Conservation (phyloP, 2,797 vertebrate genomes). For the Meriones psammophilus region DNA sequence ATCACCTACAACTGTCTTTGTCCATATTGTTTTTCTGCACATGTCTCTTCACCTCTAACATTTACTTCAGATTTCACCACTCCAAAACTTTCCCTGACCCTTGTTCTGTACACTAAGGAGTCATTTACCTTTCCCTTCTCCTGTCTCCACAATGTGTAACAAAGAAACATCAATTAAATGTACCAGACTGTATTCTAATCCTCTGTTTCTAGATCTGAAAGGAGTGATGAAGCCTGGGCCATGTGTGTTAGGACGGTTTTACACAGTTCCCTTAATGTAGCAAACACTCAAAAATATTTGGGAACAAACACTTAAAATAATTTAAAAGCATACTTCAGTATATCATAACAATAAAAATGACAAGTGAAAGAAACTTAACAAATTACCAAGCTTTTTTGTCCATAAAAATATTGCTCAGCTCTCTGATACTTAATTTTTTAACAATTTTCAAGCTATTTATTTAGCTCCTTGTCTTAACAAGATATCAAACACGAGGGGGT, state of each 20-base stretch:
- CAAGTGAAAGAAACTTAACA: constrained; percentile 30
- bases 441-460: constrained; percentile 54
- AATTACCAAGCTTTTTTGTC: constrained; percentile 39
- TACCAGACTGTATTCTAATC: background rate
- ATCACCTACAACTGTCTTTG: background rate
- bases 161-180: background rate
- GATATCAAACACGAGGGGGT: constrained; percentile 69
- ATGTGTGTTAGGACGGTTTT: background rate
- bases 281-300: background rate
- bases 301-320: background rate
- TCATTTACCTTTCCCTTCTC: background rate
- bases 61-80: background rate
- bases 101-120: background rate
- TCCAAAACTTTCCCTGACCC: background rate
- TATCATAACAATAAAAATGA: background rate
- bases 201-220: background rate
- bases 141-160: background rate
- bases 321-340: background rate
- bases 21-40: background rate
- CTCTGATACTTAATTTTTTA: background rate
- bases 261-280: background rate
- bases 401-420: constrained; percentile 25
- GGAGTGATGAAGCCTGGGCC: background rate
- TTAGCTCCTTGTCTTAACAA: constrained; percentile 61
- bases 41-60: background rate